Evolutionary conservation across 2,113 vertebrate genomes (phyloP).

Genomic region (Trachemys scripta): DNA sequence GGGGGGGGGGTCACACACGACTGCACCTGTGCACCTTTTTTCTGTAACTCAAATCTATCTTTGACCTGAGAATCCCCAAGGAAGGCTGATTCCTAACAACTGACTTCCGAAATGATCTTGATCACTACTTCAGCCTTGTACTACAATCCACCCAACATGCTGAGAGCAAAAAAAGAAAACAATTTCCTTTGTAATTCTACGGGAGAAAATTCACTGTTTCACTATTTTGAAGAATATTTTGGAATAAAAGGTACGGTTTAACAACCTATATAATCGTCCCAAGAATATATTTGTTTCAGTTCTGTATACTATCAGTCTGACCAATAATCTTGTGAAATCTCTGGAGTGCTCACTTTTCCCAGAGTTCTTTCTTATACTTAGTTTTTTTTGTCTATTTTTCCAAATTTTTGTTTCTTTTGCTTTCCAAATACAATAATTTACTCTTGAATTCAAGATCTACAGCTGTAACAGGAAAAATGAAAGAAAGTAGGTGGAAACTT

Average conservation of each 20-base stretch:
- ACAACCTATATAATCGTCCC: conserved; percentile 22
- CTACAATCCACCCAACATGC: not conserved
- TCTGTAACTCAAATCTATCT: conserved; percentile 22
- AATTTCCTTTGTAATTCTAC: not conserved
- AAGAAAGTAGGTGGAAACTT: conserved; percentile 23
- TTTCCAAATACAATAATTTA: conserved; percentile 19
- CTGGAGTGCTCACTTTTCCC: not conserved
- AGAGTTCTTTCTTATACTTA: conserved; percentile 29
- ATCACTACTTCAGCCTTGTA: conserved; percentile 8
- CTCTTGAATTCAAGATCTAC: not conserved
- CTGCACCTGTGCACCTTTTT: not conserved
- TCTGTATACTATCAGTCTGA: conserved; percentile 31
- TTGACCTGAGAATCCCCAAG: conserved; percentile 4
- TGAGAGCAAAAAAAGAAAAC: conserved; percentile 16
- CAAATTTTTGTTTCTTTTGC: not conserved
- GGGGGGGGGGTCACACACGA: not conserved
- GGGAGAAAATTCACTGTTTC: not conserved
- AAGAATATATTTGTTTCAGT: conserved; percentile 32
- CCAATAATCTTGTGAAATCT: conserved; percentile 46
- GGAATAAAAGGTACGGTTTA: conserved; percentile 31
- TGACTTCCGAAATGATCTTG: conserved; percentile 26
- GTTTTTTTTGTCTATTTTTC: conserved; percentile 35
- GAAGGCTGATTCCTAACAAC: conserved; percentile 15
- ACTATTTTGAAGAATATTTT: conserved; percentile 20
- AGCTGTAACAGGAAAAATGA: not conserved